phyloP scores from a whole-genome alignment of 2,888 invertebrate genomes.

The Eristalis pertinax region DNA sequence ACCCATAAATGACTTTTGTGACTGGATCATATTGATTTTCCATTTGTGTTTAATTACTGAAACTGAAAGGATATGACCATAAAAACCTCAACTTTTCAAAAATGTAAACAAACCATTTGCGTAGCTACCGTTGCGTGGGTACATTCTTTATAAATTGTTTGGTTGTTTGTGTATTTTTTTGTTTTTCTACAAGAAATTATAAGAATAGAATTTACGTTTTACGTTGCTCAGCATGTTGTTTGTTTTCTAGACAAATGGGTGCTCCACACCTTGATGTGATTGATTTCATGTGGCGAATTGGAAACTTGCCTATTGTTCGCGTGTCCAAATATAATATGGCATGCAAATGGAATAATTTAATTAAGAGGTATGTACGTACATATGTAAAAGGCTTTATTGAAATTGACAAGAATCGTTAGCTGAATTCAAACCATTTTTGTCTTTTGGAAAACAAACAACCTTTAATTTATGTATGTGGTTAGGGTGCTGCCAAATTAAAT shows the following conservation, averaged over 20 bases:
- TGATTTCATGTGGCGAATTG: slow-evolving; percentile 50
- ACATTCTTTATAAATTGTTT: background rate
- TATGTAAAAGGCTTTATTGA: background rate
- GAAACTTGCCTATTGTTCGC: slow-evolving; percentile 59
- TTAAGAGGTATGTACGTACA: background rate
- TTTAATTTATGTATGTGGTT: no score
- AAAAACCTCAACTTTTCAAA: slow-evolving; percentile 41
- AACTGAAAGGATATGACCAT: slow-evolving; percentile 36
- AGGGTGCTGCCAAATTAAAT: no score
- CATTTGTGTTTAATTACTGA: slow-evolving; percentile 32
- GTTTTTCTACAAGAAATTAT: background rate
- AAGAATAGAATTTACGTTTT: slow-evolving; percentile 29
- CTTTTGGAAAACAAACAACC: no score
- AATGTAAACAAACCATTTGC: slow-evolving; percentile 29
- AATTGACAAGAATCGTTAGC: background rate
- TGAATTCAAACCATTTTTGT: background rate
- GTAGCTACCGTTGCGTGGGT: slow-evolving; percentile 6
- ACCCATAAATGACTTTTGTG: slow-evolving; percentile 1
- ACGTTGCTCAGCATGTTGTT: slow-evolving; percentile 1
- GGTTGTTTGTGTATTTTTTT: background rate
- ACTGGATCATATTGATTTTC: slow-evolving; percentile 18
- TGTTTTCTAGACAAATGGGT: slow-evolving; percentile 18
- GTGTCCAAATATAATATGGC: slow-evolving; percentile 9
- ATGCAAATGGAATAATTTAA: background rate
- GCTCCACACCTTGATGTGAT: slow-evolving; percentile 27